phyloP scores from a whole-genome alignment of 2,888 invertebrate genomes.

The Spilosoma lubricipeda region DNA sequence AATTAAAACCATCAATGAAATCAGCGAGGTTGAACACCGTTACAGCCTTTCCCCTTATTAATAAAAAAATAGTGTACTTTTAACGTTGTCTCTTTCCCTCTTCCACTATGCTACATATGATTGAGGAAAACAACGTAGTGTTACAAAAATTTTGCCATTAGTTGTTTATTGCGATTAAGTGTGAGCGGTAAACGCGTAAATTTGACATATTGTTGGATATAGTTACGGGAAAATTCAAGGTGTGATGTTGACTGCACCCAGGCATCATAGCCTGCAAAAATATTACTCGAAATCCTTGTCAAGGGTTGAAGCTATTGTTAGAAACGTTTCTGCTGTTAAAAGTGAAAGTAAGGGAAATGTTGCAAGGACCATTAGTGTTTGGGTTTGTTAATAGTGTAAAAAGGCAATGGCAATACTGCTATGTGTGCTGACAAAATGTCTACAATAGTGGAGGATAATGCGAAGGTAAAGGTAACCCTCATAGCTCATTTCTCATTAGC shows the following conservation, averaged over 20 bases:
- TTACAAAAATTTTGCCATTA: background rate
- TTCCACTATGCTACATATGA: background rate
- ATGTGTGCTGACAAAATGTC: background rate
- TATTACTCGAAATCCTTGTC: background rate
- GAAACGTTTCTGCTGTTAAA: background rate
- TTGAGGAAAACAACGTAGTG: background rate
- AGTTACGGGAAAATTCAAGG: background rate
- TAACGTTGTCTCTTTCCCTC: constrained; percentile 1
- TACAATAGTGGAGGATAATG: background rate
- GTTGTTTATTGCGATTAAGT: background rate
- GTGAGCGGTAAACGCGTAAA: background rate
- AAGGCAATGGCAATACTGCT: background rate
- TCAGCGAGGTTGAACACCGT: constrained; percentile 38
- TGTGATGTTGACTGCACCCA: background rate
- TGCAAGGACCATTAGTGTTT: background rate
- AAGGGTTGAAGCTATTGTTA: background rate
- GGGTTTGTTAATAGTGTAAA: background rate
- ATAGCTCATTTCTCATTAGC: background rate
- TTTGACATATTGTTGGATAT: background rate
- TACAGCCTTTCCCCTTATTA: constrained; percentile 1
- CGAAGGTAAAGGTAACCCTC: background rate
- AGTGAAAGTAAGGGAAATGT: background rate
- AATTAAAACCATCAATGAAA: constrained; percentile 13
- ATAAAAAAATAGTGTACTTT: constrained; percentile 1
- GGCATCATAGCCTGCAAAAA: background rate